Evolutionary conservation across 2,113 vertebrate genomes (phyloP), one percentile per base, ranked within the genome.

Genomic region (Lonchura striata): DNA sequence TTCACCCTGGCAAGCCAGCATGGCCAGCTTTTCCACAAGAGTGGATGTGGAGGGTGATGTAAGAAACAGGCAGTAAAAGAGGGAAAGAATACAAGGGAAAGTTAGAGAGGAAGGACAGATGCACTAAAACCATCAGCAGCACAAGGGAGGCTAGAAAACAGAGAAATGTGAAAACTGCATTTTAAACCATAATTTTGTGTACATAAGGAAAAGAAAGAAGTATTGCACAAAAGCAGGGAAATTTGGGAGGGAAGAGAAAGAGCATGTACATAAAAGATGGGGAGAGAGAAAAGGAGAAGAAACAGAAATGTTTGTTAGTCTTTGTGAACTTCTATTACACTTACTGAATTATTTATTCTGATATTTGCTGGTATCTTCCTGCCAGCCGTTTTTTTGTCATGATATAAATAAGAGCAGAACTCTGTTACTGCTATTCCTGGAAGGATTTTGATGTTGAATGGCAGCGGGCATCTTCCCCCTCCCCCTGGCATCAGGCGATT

Each of bases 321-420:
- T 84, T 88, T 0, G 2, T 89, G 82, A 95, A 69, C 88, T 96
- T 90, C 80, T 4, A 7, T 88, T 95, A 92, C 46, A 79, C 80
- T 86, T 75, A 76, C 57, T 94, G 80, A 94, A 93, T 81, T 95
- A 96, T 96, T 95, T 94, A 90, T 93, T 88, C 86, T 84, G 90
- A 54, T 96, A 91, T 92, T 95, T 95, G 76, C 65, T 71, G 60
- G 18, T 88, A n/a, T 94, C 92, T 94, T 96, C 61, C 88, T 96
- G 88, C 53, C 50, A 92, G 65, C 77, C 61, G n/a, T 96, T 93
- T 90, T 90, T 86, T 76, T 95, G 80, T 94, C 96, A 93, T 10
- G 13, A 93, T 92, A 94, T 39, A 86, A 93, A 86, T 75, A 90
- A 84, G 80, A 79, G 76, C 77, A 96, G 71, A 88, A 75, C 61